phyloP scores from a whole-genome alignment of 2,888 invertebrate species.

The Campoletis raptor region DNA sequence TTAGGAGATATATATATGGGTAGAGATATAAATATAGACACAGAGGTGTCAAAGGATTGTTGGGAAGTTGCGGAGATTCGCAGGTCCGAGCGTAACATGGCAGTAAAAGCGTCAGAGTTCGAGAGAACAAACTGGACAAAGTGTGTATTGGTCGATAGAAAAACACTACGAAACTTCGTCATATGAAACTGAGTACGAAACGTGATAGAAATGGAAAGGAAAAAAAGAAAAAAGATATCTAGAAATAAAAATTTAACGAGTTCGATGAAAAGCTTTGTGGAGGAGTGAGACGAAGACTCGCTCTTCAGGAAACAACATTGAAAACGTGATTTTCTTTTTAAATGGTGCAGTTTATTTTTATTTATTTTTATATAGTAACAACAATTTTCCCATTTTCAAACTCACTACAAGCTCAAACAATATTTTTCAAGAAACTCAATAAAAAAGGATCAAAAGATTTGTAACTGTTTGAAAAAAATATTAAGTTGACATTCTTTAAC shows the following conservation, averaged over 20 bases:
- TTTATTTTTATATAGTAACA: too few species aligned
- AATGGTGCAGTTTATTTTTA: too few species aligned
- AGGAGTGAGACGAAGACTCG: neutral
- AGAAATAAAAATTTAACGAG: neutral
- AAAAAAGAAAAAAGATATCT: constrained; percentile 9
- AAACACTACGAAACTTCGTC: neutral
- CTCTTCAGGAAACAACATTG: too few species aligned
- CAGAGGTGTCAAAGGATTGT: constrained; percentile 9
- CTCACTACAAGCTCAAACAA: too few species aligned
- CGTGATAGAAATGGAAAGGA: constrained; percentile 9
- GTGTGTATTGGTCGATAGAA: constrained; percentile 14
- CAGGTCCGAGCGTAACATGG: constrained; percentile 25
- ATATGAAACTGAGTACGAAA: neutral
- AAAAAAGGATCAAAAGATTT: too few species aligned
- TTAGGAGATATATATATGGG: too few species aligned
- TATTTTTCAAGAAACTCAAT: too few species aligned
- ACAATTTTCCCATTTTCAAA: too few species aligned
- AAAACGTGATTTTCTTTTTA: too few species aligned
- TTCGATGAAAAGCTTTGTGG: neutral
- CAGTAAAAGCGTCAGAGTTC: constrained; percentile 37
- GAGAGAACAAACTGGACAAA: constrained; percentile 22
- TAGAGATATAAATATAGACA: neutral
- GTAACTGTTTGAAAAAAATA: too few species aligned
- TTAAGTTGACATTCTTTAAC: too few species aligned
- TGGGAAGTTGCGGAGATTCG: constrained; percentile 37